phyloP scores from a whole-genome alignment of 30 jellyfish, hydroid and myxozoan genomes.

The Euphysa ruthae region DNA sequence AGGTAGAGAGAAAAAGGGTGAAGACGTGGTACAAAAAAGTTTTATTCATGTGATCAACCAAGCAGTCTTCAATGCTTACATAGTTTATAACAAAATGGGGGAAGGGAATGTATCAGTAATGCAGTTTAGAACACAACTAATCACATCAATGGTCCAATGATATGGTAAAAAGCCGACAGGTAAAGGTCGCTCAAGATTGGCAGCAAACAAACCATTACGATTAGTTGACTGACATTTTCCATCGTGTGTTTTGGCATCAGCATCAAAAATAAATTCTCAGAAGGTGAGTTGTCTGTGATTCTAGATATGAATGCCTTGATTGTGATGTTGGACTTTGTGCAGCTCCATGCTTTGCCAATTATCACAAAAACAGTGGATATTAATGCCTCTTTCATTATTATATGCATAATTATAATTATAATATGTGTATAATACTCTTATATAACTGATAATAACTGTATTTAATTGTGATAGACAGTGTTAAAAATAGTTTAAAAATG shows the following conservation, averaged over 20 bases:
- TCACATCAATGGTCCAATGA: not conserved
- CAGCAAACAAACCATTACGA: not conserved
- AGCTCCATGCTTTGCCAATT: conserved; percentile 36
- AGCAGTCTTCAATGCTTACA: not conserved
- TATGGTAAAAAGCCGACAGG: not conserved
- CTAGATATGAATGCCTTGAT: conserved; percentile 4
- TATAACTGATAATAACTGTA: not conserved
- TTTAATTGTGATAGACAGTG: not conserved
- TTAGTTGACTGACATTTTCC: not conserved
- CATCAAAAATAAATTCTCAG: not conserved
- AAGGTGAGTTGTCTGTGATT: not conserved
- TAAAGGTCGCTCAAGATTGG: not conserved
- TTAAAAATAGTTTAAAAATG: not conserved
- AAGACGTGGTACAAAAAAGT: not conserved
- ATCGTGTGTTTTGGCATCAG: not conserved
- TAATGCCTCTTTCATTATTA: not conserved
- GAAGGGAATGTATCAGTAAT: not conserved
- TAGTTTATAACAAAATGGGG: not conserved
- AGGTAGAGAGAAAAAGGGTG: not conserved
- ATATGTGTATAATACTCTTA: not conserved
- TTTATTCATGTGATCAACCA: not conserved
- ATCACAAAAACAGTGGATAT: conserved; percentile 5
- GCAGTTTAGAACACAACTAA: not conserved
- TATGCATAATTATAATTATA: not conserved
- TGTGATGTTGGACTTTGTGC: conserved; percentile 43